Conservation (phyloP, 2,113 vertebrate species). For the Melanostigma gelatinosum region DNA sequence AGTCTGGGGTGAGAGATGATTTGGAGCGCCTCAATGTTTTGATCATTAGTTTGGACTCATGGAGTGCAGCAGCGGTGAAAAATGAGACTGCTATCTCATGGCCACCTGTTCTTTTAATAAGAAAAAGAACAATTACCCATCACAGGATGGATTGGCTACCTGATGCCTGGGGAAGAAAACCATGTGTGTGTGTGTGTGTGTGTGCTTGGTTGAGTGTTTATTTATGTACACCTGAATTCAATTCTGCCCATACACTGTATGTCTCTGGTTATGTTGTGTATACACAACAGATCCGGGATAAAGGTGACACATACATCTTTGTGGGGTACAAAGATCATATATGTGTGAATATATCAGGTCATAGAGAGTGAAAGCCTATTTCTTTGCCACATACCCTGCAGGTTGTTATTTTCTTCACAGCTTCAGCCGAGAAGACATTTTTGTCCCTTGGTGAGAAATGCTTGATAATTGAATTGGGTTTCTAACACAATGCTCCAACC, state of each 20-base stretch:
- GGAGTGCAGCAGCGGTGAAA: constrained; percentile 68
- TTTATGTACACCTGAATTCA: constrained; percentile 30
- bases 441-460: background rate
- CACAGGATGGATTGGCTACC: constrained; percentile 54
- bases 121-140: constrained; percentile 69
- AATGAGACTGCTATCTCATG: constrained; percentile 68
- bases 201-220: constrained; percentile 13
- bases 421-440: background rate
- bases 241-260: constrained; percentile 1
- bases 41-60: constrained; percentile 78
- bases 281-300: background rate
- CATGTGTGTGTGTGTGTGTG: background rate
- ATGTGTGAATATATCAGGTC: background rate
- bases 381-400: background rate
- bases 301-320: constrained; percentile 12
- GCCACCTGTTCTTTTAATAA: constrained; percentile 78
- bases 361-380: background rate
- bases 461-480: background rate
- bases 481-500: background rate
- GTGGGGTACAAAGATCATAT: background rate
- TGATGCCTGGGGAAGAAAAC: constrained; percentile 35
- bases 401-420: background rate
- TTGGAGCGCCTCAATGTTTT: constrained; percentile 68
- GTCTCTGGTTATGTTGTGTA: background rate
- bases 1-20: constrained; percentile 65